Conservation (phyloP, 2,113 vertebrate genomes). For the Nanorana parkeri region DNA sequence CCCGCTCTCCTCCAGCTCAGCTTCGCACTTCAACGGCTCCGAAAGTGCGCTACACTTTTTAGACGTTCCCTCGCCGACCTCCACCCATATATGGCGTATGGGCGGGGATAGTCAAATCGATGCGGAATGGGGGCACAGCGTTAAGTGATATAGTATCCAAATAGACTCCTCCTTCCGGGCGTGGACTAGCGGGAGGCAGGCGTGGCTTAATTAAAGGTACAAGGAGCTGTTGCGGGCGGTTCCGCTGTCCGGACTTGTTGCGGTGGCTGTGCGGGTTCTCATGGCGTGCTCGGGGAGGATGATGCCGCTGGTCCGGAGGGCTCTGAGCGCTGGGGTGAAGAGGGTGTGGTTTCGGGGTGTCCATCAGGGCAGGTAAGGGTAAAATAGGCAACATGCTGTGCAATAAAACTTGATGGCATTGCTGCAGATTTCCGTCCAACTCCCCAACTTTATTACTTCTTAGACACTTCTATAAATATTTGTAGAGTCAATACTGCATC, state of each 20-base stretch:
- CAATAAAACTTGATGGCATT: too few relatives aligned
- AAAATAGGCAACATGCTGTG: too few relatives aligned
- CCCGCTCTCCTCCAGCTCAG: background rate
- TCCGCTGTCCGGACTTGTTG: background rate
- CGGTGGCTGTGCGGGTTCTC: background rate
- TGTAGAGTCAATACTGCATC: too few relatives aligned
- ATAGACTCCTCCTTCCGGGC: background rate
- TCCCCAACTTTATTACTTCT: too few relatives aligned
- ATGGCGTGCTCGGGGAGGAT: background rate
- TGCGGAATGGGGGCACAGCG: too few relatives aligned
- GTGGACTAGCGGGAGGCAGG: background rate
- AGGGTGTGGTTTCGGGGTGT: conserved; percentile 56
- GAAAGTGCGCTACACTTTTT: background rate
- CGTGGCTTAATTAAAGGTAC: conserved; percentile 7
- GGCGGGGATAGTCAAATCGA: background rate
- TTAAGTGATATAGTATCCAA: accelerated
- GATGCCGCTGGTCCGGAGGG: background rate
- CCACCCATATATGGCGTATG: background rate
- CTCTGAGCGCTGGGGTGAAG: conserved; percentile 53
- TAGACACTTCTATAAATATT: too few relatives aligned
- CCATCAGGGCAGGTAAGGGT: conserved; percentile 27
- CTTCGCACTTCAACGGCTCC: background rate
- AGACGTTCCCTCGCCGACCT: background rate
- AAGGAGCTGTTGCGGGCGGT: background rate
- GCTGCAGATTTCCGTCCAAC: too few relatives aligned